phyloP scores from a whole-genome alignment of 1,140 invertebrate species.

The Drosophila ercepeae region DNA sequence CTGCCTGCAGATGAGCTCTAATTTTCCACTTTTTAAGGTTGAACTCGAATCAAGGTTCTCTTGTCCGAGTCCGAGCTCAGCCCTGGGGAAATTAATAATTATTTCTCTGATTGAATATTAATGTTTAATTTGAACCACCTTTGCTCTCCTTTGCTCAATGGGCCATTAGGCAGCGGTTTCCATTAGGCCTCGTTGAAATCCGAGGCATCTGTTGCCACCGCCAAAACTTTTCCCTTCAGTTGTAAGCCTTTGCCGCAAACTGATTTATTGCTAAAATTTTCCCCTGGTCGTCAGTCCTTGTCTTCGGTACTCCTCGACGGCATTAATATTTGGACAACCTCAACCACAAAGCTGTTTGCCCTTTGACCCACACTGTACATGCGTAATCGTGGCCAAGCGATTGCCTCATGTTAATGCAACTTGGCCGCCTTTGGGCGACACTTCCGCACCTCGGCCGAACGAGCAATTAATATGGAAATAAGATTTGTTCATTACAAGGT shows the following conservation, averaged over 20 bases:
- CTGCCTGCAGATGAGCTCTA: neutral
- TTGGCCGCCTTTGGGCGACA: neutral
- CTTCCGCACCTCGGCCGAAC: slow-evolving; percentile 32
- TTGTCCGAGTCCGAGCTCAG: neutral
- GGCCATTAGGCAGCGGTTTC: slow-evolving; percentile 34
- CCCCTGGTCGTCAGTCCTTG: slow-evolving; percentile 32
- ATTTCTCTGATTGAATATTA: slow-evolving; percentile 70
- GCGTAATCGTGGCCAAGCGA: slow-evolving; percentile 44
- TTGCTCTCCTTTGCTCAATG: slow-evolving; percentile 26
- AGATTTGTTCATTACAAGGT: slow-evolving; percentile 47
- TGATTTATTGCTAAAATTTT: slow-evolving; percentile 57
- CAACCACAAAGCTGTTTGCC: slow-evolving; percentile 6
- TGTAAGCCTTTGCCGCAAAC: slow-evolving; percentile 5
- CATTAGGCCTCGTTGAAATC: slow-evolving; percentile 43
- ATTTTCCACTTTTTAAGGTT: slow-evolving; percentile 3
- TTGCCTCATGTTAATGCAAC: slow-evolving; percentile 38
- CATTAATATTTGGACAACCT: slow-evolving; percentile 31
- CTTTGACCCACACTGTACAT: slow-evolving; percentile 35
- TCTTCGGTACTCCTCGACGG: slow-evolving; percentile 18
- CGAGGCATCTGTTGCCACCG: slow-evolving; percentile 25
- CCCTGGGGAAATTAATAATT: slow-evolving; percentile 54
- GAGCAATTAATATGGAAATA: slow-evolving; percentile 78
- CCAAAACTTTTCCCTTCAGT: slow-evolving; percentile 22
- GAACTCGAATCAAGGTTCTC: slow-evolving; percentile 7
- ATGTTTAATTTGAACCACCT: slow-evolving; percentile 55